Evolutionary conservation across 2,113 vertebrate genomes (phyloP).

Genomic region (Strigops habroptila): DNA sequence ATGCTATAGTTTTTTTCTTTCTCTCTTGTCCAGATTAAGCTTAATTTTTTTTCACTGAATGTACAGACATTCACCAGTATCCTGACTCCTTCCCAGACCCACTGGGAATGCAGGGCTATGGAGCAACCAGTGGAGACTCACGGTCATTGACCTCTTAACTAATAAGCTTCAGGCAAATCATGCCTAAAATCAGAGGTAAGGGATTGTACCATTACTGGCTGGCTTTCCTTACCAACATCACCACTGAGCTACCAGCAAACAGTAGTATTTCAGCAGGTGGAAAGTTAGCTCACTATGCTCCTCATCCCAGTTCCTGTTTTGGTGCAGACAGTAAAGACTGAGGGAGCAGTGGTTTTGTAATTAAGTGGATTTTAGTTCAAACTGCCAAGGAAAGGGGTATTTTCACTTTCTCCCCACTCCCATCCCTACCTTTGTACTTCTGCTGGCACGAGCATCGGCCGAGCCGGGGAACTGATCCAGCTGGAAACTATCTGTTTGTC

Average conservation of each 20-base stretch:
- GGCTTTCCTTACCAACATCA: neutral
- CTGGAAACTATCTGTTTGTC: conserved; percentile 41
- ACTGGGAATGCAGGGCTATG: neutral
- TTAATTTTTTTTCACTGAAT: neutral
- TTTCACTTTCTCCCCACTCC: conserved; percentile 11
- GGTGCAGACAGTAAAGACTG: neutral
- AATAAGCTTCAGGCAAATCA: neutral
- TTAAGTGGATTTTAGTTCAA: neutral
- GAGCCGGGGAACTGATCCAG: conserved; percentile 48
- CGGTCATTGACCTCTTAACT: neutral
- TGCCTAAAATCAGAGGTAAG: neutral
- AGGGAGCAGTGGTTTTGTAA: neutral
- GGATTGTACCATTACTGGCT: neutral
- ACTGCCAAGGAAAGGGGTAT: neutral
- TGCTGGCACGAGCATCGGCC: conserved; percentile 38
- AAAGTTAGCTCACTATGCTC: neutral
- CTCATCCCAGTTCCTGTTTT: neutral
- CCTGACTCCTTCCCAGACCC: neutral
- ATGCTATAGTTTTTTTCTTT: neutral
- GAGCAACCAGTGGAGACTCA: neutral
- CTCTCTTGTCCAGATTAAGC: neutral
- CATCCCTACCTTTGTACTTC: conserved; percentile 48
- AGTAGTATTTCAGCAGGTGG: neutral
- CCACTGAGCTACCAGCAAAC: neutral
- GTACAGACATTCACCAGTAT: neutral